Evolutionary conservation across 2,113 vertebrate species (phyloP).

Genomic region (Scomber scombrus): DNA sequence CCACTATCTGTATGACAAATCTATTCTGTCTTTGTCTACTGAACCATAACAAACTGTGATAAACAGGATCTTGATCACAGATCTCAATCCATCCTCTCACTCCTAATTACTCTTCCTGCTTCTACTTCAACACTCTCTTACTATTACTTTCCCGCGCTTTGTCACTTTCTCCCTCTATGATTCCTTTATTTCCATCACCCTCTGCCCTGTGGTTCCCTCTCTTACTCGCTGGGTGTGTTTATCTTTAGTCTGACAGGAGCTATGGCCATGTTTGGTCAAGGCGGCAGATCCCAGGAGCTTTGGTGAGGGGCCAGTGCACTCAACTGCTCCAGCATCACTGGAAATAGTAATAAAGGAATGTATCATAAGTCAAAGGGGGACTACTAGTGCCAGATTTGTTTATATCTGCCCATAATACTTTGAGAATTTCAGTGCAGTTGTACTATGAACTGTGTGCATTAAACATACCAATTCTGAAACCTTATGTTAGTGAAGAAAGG

Average conservation of each 20-base stretch:
- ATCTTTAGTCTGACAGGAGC: conserved; percentile 80
- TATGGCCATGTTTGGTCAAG: conserved; percentile 87
- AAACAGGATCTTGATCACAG: not conserved
- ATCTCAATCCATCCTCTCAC: not conserved
- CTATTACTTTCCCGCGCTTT: conserved; percentile 42
- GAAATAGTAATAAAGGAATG: conserved; percentile 78
- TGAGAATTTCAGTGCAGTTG: conserved; percentile 30
- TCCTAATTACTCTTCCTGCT: conserved; percentile 12
- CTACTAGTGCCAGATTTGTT: conserved; percentile 46
- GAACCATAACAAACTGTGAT: not conserved
- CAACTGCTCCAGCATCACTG: conserved; percentile 68
- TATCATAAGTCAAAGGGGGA: conserved; percentile 56
- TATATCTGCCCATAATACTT: conserved; percentile 42
- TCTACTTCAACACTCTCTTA: conserved; percentile 14
- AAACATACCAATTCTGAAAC: not conserved
- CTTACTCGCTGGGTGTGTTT: conserved; percentile 73
- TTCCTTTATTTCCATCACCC: conserved; percentile 49
- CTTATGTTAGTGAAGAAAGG: not conserved
- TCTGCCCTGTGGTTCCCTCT: conserved; percentile 55
- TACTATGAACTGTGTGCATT: conserved; percentile 9
- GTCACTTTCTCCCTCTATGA: conserved; percentile 36
- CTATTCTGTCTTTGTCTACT: conserved; percentile 1
- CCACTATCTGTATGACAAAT: conserved; percentile 8
- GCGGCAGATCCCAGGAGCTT: conserved; percentile 73
- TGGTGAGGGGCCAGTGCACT: conserved; percentile 71